A percentile compares a stretch with the other conserved stretches of the same genome.
Evolutionary conservation across 92 coral and sea anemone genomes (phyloP).

Genomic region (Parazoanthus atlanticus): DNA sequence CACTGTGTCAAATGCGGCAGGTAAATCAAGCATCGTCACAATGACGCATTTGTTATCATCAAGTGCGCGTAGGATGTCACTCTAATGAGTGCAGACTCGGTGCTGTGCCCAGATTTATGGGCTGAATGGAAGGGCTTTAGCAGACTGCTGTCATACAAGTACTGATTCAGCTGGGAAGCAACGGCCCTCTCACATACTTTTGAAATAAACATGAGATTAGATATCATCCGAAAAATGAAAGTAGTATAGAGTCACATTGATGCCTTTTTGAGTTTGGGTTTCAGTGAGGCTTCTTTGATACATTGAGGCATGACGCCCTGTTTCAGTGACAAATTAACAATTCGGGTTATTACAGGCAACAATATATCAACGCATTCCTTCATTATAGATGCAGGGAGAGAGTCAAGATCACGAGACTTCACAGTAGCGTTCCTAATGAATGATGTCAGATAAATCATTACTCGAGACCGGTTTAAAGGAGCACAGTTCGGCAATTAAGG

Average conservation of each 20-base stretch:
- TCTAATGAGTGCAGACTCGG: conserved; percentile 8
- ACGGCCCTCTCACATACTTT: not conserved
- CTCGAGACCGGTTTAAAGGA: too few species aligned
- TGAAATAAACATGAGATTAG: not conserved
- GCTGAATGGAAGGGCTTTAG: conserved; percentile 1
- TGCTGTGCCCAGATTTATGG: not conserved
- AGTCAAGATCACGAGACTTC: too few species aligned
- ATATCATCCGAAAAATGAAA: too few species aligned
- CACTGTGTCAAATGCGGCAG: too few species aligned
- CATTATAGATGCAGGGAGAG: too few species aligned
- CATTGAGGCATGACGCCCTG: too few species aligned
- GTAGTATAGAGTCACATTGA: too few species aligned
- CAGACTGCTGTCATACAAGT: not conserved
- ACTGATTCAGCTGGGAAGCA: not conserved
- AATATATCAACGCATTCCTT: not conserved
- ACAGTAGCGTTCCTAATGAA: too few species aligned
- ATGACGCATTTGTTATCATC: conserved; percentile 17
- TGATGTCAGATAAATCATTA: too few species aligned
- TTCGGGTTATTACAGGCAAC: not conserved
- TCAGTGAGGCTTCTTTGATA: too few species aligned
- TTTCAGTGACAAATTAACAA: not conserved
- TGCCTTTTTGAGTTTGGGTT: too few species aligned
- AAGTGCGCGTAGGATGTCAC: conserved; percentile 10
- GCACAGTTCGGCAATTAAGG: too few species aligned
- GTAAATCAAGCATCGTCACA: not conserved